phyloP scores from a whole-genome alignment of 2,888 invertebrate species.

The Augiades crinisus region DNA sequence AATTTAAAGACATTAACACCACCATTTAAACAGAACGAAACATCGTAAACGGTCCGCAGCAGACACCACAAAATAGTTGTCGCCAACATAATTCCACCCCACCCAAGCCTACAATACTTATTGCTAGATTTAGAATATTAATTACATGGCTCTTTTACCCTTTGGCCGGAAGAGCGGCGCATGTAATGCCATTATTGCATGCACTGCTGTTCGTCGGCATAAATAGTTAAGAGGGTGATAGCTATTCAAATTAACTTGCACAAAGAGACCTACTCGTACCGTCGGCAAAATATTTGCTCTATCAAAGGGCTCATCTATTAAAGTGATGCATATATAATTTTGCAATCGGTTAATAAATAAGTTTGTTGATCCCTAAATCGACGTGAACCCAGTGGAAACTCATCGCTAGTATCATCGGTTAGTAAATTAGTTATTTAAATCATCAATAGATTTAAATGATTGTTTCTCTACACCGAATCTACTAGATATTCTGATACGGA shows the following conservation, averaged over 20 bases:
- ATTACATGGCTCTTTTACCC: constrained; percentile 26
- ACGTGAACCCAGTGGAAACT: too few relatives aligned
- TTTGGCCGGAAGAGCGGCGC: constrained; percentile 25
- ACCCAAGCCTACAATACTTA: constrained; percentile 22
- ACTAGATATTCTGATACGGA: background rate
- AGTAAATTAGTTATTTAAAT: too few relatives aligned
- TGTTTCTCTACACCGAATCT: too few relatives aligned
- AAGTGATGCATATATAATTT: constrained; percentile 2
- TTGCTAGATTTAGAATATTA: constrained; percentile 27
- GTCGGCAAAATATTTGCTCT: constrained; percentile 22
- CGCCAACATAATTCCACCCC: constrained; percentile 15
- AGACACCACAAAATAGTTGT: constrained; percentile 15
- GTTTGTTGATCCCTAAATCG: too few relatives aligned
- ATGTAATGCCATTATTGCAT: constrained; percentile 28
- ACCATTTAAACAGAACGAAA: background rate
- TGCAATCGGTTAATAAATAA: background rate
- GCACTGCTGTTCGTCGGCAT: constrained; percentile 21
- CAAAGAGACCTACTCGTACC: constrained; percentile 21
- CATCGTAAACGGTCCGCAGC: background rate
- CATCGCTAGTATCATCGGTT: too few relatives aligned
- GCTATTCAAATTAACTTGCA: constrained; percentile 26
- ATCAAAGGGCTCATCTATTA: constrained; percentile 19
- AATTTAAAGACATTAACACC: background rate
- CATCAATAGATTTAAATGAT: too few relatives aligned
- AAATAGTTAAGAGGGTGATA: constrained; percentile 26